Conservation (phyloP, 2,113 vertebrate genomes). For the Sander lucioperca region DNA sequence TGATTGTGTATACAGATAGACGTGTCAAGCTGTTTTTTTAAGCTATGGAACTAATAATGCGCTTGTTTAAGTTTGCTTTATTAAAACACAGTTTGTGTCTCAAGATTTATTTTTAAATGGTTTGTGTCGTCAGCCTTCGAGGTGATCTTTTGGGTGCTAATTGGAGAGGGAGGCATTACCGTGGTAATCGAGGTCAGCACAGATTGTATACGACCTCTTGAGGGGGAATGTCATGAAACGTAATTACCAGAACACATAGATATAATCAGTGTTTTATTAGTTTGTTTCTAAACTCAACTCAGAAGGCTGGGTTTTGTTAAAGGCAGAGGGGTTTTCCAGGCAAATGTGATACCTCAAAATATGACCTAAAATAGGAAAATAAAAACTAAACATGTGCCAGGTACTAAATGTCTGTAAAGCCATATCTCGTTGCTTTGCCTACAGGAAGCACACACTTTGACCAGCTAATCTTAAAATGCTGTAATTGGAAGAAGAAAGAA, state of each 20-base stretch:
- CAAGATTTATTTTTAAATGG: constrained; percentile 25
- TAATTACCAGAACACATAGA: constrained; percentile 60
- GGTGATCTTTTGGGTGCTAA: constrained; percentile 55
- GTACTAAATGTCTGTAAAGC: not conserved
- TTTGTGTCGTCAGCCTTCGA: constrained; percentile 9
- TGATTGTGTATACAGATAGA: not conserved
- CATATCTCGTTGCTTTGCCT: not conserved
- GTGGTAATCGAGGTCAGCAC: constrained; percentile 59
- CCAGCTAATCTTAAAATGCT: not conserved
- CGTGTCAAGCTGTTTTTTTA: not conserved
- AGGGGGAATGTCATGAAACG: constrained; percentile 57
- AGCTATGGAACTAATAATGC: not conserved
- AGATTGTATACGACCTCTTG: constrained; percentile 48
- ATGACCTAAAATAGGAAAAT: not conserved
- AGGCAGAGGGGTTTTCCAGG: not conserved
- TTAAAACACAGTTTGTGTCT: constrained; percentile 17
- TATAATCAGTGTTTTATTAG: constrained; percentile 59
- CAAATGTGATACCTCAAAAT: not conserved
- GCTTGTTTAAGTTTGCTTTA: constrained; percentile 15
- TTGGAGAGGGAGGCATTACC: constrained; percentile 45
- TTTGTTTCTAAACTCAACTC: constrained; percentile 31
- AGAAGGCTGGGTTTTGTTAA: not conserved
- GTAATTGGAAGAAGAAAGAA: not conserved
- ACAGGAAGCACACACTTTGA: not conserved
- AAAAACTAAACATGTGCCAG: not conserved